phyloP scores from a whole-genome alignment of 2,888 invertebrate species.

The Coelinius sp. region DNA sequence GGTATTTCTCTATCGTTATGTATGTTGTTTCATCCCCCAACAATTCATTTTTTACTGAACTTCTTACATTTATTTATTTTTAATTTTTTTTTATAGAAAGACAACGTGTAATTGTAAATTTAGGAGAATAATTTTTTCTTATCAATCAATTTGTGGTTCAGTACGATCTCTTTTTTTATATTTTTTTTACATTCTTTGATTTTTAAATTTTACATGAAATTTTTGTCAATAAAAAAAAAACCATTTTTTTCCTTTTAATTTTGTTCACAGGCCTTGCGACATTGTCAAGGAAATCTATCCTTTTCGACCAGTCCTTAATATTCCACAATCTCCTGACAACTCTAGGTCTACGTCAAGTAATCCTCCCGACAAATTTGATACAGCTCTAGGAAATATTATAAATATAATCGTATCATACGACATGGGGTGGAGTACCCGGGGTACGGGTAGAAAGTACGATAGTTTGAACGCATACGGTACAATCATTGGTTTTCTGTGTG shows the following conservation, averaged over 20 bases:
- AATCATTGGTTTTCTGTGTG: conserved; percentile 11
- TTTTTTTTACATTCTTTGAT: background rate
- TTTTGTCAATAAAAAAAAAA: too few relatives aligned
- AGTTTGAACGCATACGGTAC: conserved; percentile 18
- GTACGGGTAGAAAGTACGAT: conserved; percentile 1
- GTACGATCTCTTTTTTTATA: too few relatives aligned
- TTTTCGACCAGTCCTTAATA: background rate
- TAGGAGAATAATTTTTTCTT: too few relatives aligned
- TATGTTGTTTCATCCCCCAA: too few relatives aligned
- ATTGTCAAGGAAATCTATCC: conserved; percentile 24
- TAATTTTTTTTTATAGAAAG: too few relatives aligned
- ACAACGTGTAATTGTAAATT: too few relatives aligned
- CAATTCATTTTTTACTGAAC: too few relatives aligned
- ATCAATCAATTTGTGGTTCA: too few relatives aligned
- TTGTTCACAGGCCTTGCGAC: conserved; percentile 3
- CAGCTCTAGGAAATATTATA: conserved; percentile 45
- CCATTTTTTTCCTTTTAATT: conserved; percentile 8
- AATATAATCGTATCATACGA: conserved; percentile 32
- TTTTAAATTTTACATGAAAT: background rate
- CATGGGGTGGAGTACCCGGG: background rate
- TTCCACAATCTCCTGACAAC: conserved; percentile 50
- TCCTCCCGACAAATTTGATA: conserved; percentile 29
- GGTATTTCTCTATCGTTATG: too few relatives aligned
- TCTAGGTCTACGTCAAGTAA: conserved; percentile 41
- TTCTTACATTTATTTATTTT: too few relatives aligned